Conservation (phyloP, 2,113 vertebrate genomes). For the Loxodonta africana region DNA sequence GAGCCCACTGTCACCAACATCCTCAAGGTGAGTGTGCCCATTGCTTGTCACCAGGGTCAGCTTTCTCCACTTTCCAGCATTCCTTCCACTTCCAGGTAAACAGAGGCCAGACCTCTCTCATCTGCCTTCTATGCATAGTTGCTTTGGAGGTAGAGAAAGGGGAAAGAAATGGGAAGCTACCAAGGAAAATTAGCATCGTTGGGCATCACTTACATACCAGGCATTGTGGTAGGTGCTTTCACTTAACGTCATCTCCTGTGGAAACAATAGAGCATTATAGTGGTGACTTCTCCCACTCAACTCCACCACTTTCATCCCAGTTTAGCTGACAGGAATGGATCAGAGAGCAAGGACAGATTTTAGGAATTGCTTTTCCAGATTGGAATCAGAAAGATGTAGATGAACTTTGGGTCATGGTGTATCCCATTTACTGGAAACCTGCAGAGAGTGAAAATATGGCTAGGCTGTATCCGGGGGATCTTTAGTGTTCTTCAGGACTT, state of each 20-base stretch:
- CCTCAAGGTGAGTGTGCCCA: constrained; percentile 91
- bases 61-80: background rate
- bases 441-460: background rate
- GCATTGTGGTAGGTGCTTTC: background rate
- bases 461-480: background rate
- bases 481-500: background rate
- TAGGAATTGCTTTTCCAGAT: background rate
- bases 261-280: background rate
- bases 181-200: background rate
- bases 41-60: background rate
- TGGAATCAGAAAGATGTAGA: background rate
- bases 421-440: background rate
- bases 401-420: too few species aligned
- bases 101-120: background rate
- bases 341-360: background rate
- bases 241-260: background rate
- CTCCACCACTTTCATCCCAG: background rate
- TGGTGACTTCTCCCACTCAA: too few species aligned
- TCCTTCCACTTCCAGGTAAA: background rate
- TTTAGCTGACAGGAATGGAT: background rate
- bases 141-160: background rate
- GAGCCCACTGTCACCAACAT: constrained; percentile 99
- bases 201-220: background rate
- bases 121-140: background rate
- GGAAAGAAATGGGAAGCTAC: background rate